A percentile compares a stretch with the other conserved stretches of the same genome.
phyloP scores from a whole-genome alignment of 2,888 invertebrate species.

The Colletes collaris region DNA sequence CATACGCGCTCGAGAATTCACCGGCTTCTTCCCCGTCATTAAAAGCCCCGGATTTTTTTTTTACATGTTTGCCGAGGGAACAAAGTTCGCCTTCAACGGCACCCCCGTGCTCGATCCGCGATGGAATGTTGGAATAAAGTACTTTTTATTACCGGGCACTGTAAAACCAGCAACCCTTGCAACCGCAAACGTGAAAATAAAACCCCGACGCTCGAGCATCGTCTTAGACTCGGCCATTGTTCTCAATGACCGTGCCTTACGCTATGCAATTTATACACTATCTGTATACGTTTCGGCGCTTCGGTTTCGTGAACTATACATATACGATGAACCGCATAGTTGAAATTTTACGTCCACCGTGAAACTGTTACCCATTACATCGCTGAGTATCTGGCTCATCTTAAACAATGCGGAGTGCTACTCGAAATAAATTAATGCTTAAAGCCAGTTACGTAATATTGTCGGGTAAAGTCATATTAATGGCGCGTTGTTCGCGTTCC shows the following conservation, averaged over 20 bases:
- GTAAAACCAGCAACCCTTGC: constrained; percentile 40
- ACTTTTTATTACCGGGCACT: constrained; percentile 48
- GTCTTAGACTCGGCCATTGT: constrained; percentile 33
- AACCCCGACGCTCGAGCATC: constrained; percentile 37
- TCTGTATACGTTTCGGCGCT: background rate
- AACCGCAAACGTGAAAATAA: constrained; percentile 52
- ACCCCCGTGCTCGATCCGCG: constrained; percentile 31
- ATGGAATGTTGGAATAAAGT: constrained; percentile 49
- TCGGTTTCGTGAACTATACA: constrained; percentile 32
- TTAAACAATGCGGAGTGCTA: too few species aligned
- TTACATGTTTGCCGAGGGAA: background rate
- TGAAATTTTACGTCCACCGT: constrained; percentile 25
- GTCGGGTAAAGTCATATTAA: too few species aligned
- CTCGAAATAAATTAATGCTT: too few species aligned
- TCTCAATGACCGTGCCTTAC: constrained; percentile 9
- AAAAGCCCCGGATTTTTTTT: constrained; percentile 6
- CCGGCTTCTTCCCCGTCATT: constrained; percentile 4
- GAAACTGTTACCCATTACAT: background rate
- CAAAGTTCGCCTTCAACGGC: constrained; percentile 38
- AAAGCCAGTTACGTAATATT: too few species aligned
- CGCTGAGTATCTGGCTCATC: too few species aligned
- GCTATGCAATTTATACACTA: constrained; percentile 17
- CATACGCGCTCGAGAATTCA: background rate
- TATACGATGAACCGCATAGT: constrained; percentile 39
- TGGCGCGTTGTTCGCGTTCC: too few species aligned